Evolutionary conservation across 2,888 invertebrate genomes (phyloP).

Genomic region (Sthenelais limicola): DNA sequence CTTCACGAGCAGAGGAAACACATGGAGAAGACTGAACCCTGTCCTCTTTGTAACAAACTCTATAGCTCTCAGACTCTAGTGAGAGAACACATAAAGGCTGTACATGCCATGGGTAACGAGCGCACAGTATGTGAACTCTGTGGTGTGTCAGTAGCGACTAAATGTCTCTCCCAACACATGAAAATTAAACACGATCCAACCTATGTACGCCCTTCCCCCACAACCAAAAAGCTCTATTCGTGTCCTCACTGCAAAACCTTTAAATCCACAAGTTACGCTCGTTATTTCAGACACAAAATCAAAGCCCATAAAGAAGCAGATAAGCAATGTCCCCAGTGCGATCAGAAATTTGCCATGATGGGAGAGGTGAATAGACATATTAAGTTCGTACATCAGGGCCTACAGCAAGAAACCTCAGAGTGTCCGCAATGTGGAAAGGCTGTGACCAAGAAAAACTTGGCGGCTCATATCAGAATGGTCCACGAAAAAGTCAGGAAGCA

Average conservation of each 20-base stretch:
- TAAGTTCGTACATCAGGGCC: neutral
- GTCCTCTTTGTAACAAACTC: conserved; percentile 14
- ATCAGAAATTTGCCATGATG: neutral
- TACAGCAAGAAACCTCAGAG: neutral
- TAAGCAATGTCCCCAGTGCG: conserved; percentile 20
- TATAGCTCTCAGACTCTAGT: neutral
- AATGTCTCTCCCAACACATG: conserved; percentile 12
- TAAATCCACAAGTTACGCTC: neutral
- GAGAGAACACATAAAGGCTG: conserved; percentile 16
- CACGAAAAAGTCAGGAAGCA: conserved; percentile 25
- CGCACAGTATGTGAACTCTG: conserved; percentile 18
- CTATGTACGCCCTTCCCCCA: conserved; percentile 1
- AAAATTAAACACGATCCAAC: conserved; percentile 23
- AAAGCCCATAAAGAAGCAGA: neutral
- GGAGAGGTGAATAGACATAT: conserved; percentile 25
- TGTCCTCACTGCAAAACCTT: neutral
- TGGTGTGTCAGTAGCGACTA: neutral
- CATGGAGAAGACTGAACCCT: conserved; percentile 20
- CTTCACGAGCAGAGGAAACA: conserved; percentile 28
- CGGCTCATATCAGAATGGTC: conserved; percentile 17
- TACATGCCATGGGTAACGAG: conserved; percentile 3
- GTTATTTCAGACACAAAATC: neutral
- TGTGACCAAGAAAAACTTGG: conserved; percentile 28
- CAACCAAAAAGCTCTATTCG: neutral
- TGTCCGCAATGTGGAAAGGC: conserved; percentile 25